phyloP scores from a whole-genome alignment of 1,140 invertebrate genomes.

The Pectinophora gossypiella region DNA sequence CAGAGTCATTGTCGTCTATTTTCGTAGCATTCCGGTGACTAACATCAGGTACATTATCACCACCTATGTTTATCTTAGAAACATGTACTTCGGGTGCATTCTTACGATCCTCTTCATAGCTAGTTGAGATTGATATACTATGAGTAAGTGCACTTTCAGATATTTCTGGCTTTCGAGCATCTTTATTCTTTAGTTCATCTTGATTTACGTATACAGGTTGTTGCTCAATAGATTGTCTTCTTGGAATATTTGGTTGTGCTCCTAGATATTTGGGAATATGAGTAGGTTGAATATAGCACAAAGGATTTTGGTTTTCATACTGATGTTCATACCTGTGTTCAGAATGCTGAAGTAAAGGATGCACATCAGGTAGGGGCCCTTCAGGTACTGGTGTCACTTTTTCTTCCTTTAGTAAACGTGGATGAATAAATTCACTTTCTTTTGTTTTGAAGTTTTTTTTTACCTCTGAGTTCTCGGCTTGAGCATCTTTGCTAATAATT shows the following conservation, averaged over 20 bases:
- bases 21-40: conserved; percentile 41
- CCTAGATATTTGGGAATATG: conserved; percentile 80
- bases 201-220: conserved; percentile 71
- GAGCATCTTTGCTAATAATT: conserved; percentile 61
- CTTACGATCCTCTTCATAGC: conserved; percentile 50
- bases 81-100: conserved; percentile 56
- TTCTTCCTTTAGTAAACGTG: conserved; percentile 64
- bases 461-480: conserved; percentile 56
- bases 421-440: conserved; percentile 70
- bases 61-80: conserved; percentile 67
- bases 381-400: conserved; percentile 66
- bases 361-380: conserved; percentile 74
- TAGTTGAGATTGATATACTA: conserved; percentile 64
- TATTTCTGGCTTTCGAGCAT: conserved; percentile 36
- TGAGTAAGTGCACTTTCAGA: conserved; percentile 63
- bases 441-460: conserved; percentile 72
- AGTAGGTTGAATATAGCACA: conserved; percentile 80
- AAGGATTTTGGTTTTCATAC: conserved; percentile 75
- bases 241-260: conserved; percentile 61
- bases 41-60: conserved; percentile 36
- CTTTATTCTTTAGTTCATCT: conserved; percentile 53
- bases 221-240: conserved; percentile 45
- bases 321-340: conserved; percentile 84
- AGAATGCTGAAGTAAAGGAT: conserved; percentile 84
- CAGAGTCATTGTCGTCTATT: conserved; percentile 84